A percentile compares a stretch with the other conserved stretches of the same genome.
phyloP scores from a whole-genome alignment of 2,888 invertebrate genomes.

The Lasioglossum morio region DNA sequence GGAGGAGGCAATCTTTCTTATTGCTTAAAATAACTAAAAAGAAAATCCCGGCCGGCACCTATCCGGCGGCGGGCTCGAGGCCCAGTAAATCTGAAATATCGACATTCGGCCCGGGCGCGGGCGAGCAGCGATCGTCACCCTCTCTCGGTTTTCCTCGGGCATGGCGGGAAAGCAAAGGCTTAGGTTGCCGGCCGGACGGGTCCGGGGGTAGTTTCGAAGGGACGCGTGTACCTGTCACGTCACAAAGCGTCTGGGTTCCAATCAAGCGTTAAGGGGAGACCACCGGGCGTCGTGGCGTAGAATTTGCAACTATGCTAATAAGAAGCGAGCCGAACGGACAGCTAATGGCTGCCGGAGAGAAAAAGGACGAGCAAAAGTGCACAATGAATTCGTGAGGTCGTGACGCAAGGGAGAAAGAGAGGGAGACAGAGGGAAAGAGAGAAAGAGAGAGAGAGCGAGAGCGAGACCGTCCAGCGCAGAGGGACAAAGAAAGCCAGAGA shows the following conservation, averaged over 20 bases:
- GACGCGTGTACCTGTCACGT: constrained; percentile 61
- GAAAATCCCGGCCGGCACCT: constrained; percentile 24
- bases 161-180: constrained; percentile 26
- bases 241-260: constrained; percentile 68
- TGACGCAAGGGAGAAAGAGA: constrained; percentile 61
- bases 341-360: constrained; percentile 68
- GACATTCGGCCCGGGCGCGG: constrained; percentile 21
- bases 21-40: constrained; percentile 40
- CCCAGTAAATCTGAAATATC: constrained; percentile 50
- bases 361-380: constrained; percentile 75
- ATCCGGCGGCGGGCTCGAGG: constrained; percentile 17
- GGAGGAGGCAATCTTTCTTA: constrained; percentile 19
- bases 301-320: constrained; percentile 75
- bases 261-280: constrained; percentile 71
- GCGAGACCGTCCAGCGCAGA: neutral
- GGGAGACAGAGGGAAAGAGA: constrained; percentile 45
- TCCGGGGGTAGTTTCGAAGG: constrained; percentile 33
- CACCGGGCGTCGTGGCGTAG: constrained; percentile 72
- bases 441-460: constrained; percentile 53
- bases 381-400: constrained; percentile 80
- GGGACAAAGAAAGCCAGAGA: constrained; percentile 44
- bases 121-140: constrained; percentile 16
- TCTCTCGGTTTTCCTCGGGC: constrained; percentile 22
- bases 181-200: constrained; percentile 17
- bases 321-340: constrained; percentile 74